A percentile compares a stretch with the other conserved stretches of the same genome.
These are phyloP conservation scores for Oophaga sylvatica DNA, from an alignment of 2,797 vertebrate genomes.

Conservation along the genomic window DNA sequence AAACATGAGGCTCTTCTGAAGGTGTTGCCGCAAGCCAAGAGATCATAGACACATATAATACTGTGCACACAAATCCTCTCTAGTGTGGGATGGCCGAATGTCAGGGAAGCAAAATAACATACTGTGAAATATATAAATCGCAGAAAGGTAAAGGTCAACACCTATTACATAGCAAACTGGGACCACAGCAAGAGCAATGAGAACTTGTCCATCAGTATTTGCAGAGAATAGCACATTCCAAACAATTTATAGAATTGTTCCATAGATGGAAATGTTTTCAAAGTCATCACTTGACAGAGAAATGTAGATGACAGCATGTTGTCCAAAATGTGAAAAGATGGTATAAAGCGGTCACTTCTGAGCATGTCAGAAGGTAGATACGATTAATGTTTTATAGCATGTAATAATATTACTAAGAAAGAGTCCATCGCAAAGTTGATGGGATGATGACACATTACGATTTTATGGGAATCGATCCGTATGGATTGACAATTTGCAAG, in stretches of 20 bases:
- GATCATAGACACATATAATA: slow-evolving; percentile 29
- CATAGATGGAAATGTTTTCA: too few species aligned
- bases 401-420: too few species aligned
- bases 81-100: background rate
- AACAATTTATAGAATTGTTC: background rate
- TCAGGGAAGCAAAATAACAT: background rate
- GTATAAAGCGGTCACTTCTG: too few species aligned
- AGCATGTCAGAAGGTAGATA: too few species aligned
- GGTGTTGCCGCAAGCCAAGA: slow-evolving; percentile 36
- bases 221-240: background rate
- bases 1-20: slow-evolving; percentile 43
- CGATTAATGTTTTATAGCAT: too few species aligned
- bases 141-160: background rate
- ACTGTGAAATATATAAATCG: background rate
- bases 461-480: too few species aligned
- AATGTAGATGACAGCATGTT: too few species aligned
- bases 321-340: too few species aligned
- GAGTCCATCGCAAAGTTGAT: too few species aligned
- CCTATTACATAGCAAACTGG: background rate
- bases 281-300: too few species aligned
- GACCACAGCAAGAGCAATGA: background rate
- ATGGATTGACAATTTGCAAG: too few species aligned
- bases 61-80: slow-evolving; percentile 1
- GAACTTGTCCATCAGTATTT: background rate
- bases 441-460: too few species aligned